Percentiles rank a stretch among this genome's conserved stretches.
Evolutionary conservation across 2,797 vertebrate species (phyloP).

Genomic region (Enteromius radiatus): DNA sequence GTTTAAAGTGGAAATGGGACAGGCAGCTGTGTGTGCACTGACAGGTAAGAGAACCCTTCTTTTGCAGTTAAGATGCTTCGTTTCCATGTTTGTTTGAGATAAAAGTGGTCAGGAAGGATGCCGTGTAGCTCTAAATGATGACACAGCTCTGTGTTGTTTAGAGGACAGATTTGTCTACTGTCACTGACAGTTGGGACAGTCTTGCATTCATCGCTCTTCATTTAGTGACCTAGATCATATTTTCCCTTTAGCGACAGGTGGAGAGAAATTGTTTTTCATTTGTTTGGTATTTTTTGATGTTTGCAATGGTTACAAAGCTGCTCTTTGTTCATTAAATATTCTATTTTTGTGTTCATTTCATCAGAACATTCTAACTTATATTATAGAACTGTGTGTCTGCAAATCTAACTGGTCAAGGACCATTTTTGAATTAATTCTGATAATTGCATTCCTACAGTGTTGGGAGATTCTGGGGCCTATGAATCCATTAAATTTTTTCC

Average conservation of each 20-base stretch:
- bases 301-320: background rate
- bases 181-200: slow-evolving; percentile 37
- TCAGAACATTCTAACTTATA: background rate
- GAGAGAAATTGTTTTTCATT: too few species aligned
- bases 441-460: background rate
- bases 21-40: slow-evolving; percentile 66
- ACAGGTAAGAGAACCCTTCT: slow-evolving; percentile 63
- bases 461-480: background rate
- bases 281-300: background rate
- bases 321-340: background rate
- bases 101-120: slow-evolving; percentile 30
- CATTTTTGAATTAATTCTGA: background rate
- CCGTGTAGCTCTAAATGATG: slow-evolving; percentile 30
- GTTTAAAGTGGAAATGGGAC: slow-evolving; percentile 64
- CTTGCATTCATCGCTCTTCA: slow-evolving; percentile 26
- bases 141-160: slow-evolving; percentile 56
- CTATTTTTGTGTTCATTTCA: background rate
- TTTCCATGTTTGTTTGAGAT: slow-evolving; percentile 9
- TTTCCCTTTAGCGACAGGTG: slow-evolving; percentile 19
- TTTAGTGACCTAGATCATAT: slow-evolving; percentile 42
- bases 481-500: too few species aligned
- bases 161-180: slow-evolving; percentile 35
- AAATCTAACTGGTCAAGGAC: background rate
- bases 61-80: slow-evolving; percentile 17
- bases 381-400: background rate